Base-by-base conservation (phyloP, 2,888 invertebrate species). In the Lampropteryx suffumata region DNA sequence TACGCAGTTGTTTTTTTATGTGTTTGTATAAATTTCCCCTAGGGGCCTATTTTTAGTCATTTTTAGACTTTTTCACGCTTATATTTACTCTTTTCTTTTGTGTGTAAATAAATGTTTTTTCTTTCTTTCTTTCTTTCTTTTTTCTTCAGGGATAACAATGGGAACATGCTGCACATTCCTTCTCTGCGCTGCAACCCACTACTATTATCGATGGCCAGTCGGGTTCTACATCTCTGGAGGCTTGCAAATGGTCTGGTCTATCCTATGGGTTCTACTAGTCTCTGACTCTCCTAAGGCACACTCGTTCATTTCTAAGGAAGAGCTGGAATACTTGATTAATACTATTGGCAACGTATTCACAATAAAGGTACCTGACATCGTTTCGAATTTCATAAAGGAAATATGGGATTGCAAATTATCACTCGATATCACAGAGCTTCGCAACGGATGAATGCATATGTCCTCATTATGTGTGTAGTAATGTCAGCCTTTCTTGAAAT, bases 91-190 rank as follows among this genome's bases (percentile, higher is more conserved):
- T n/a, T n/a, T n/a, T n/a, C n/a, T n/a, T 2, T 17, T 17, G 17
- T 4, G 17, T 4, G 2, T 17, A 17, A 4, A 4, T 4, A 17
- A 17, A 17, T 17, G 17, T 3, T 17, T 17, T 4, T 3, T 2
- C 2, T 17, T 17, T 17, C 17, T 3, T 17, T 17, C 17, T 3
- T 7, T n/a, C 9, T 1, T n/a, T 39, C 6, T 37, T 6, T 37
- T 1, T 11, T 14, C 37, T 35, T 39, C 58, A 90, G 89, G 89
- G 42, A 74, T 84, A 35, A 90, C 89, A 2, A 79, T 73, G 13
- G 95, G 94, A 3, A 94, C 94, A 0, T 92, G 93, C 49, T 83
- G 92, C 1, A 93, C 94, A 0, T 94, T 94, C 78, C 91, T 94
- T 0, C 71, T 94, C 28, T 92, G 94, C 52, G 94, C 94, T 1